Conservation (phyloP, 2,797 vertebrate species). For the Spinus pinus region DNA sequence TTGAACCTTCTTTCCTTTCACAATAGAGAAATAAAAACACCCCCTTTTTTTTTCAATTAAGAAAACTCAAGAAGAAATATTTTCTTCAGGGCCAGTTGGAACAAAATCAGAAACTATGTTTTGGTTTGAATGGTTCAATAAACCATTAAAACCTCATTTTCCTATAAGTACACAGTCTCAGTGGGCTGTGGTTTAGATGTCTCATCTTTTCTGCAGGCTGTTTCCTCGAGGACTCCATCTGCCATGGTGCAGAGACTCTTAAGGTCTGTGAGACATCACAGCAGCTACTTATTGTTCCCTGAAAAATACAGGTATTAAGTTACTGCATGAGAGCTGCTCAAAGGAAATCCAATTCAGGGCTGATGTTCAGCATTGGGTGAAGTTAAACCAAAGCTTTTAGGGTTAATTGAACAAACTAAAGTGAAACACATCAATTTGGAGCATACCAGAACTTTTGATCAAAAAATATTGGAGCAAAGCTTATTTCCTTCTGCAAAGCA, state of each 20-base stretch:
- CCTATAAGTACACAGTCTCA: neutral
- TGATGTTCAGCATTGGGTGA: neutral
- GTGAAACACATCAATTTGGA: neutral
- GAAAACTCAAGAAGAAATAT: neutral
- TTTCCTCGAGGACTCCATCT: neutral
- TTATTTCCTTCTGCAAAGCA: neutral
- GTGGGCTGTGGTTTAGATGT: neutral
- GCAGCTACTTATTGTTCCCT: neutral
- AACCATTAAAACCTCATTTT: constrained; percentile 46
- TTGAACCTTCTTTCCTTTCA: neutral
- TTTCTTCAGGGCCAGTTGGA: constrained; percentile 17
- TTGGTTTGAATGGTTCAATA: constrained; percentile 46
- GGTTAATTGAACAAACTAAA: neutral
- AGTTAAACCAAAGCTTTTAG: neutral
- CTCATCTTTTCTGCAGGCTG: constrained; percentile 1
- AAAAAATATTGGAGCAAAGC: neutral
- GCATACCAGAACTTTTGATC: neutral
- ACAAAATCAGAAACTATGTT: constrained; percentile 27
- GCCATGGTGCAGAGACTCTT: neutral
- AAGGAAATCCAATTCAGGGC: neutral
- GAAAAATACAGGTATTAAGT: neutral
- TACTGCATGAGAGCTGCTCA: neutral
- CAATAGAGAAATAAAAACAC: constrained; percentile 26
- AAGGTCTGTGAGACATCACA: neutral
- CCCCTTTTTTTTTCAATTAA: neutral